Base-by-base conservation (phyloP, 2,888 invertebrate genomes). In the Dynastes tityus region DNA sequence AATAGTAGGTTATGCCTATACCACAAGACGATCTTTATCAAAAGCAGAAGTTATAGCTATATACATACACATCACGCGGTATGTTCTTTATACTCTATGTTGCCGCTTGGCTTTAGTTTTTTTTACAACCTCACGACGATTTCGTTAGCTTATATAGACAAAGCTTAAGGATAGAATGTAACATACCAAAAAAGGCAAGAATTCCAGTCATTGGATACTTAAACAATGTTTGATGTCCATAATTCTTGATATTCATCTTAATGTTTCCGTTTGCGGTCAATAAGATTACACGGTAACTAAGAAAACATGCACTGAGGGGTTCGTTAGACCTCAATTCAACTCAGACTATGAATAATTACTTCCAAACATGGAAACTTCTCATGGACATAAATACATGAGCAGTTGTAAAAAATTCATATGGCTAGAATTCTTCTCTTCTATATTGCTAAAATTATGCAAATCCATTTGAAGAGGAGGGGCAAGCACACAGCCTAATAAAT, bases 401-500 rank as follows among this genome's bases (percentile, higher is more conserved):
- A 5, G 27, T 27, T 58, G n/a, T 22, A 16, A 58, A 58, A 58
- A 58, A 11, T 32, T 9, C 9, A 32, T 29, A 11, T 5, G 11
- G 8, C 27, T 8, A 11, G 4, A 11, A 29, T 40, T 51, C 49
- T 3, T 37, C 32, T 37, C 32, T 37, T 37, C 32, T 51, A 49
- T 51, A 29, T 27, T 4, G 68, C 68, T 49, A 68, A 68, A 68
- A 51, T 68, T 51, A 68, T 51, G 49, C 51, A 68, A 68, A 22
- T 51, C 51, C 11, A 22, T 29, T 29, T 29, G 29, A 27, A 16
- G 45, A 22, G 51, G 29, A 51, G 65, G 49, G 5, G 68, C 13
- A 51, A 29, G 68, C 51, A 51, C 22, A 29, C 27, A 68, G 51
- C n/a, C 29, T 13, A 13, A 68, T 68, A 51, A 68, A 68, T 68